A percentile compares a stretch with the other conserved stretches of the same genome.
phyloP scores from a whole-genome alignment of 2,888 invertebrate genomes.

The Copidosoma aretas region DNA sequence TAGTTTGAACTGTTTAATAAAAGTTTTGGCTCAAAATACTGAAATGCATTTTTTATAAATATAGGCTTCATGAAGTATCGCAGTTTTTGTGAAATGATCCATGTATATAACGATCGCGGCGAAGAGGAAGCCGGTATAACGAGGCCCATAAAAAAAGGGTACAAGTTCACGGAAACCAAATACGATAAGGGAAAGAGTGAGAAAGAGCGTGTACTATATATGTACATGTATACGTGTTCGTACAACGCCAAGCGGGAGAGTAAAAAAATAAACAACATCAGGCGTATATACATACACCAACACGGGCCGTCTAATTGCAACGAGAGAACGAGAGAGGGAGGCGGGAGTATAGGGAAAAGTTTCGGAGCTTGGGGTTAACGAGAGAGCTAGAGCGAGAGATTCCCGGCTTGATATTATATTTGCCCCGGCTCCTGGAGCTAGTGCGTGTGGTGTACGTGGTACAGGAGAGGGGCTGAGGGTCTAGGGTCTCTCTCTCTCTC shows the following conservation, averaged over 20 bases:
- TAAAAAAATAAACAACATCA: too few relatives aligned
- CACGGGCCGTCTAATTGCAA: constrained; percentile 12
- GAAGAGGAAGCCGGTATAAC: not conserved
- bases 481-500: constrained; percentile 2
- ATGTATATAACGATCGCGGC: not conserved
- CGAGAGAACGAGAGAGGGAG: not conserved
- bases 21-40: too few relatives aligned
- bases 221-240: too few relatives aligned
- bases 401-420: constrained; percentile 21
- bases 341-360: not conserved
- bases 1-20: too few relatives aligned
- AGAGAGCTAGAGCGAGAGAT: constrained; percentile 4
- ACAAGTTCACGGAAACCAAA: not conserved
- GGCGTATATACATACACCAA: not conserved
- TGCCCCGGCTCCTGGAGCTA: too few relatives aligned
- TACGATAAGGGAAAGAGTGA: not conserved
- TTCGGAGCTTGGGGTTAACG: not conserved
- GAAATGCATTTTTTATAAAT: too few relatives aligned
- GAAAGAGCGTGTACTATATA: not conserved
- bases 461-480: constrained; percentile 5
- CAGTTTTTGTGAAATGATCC: too few relatives aligned
- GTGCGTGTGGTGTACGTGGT: too few relatives aligned
- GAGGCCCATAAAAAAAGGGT: not conserved
- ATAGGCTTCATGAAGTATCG: too few relatives aligned
- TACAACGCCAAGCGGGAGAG: not conserved